These are phyloP conservation scores for Nanorana parkeri DNA, from an alignment of 2,113 vertebrate genomes.

Conservation along the genomic window DNA sequence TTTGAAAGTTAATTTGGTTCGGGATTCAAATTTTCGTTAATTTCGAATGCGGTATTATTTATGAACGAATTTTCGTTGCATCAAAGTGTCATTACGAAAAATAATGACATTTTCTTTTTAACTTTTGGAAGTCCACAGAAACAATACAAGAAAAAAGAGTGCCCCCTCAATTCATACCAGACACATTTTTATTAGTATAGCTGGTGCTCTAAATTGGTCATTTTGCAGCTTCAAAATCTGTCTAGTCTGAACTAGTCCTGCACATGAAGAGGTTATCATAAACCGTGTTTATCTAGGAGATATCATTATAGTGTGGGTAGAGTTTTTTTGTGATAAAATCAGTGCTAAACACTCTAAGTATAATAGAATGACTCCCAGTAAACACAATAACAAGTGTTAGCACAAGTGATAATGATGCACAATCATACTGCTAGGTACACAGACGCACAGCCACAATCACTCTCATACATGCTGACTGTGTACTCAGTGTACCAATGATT, in stretches of 20 bases:
- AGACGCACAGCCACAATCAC: neutral
- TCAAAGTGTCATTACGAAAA: no score
- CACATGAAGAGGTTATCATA: constrained; percentile 16
- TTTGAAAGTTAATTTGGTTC: no score
- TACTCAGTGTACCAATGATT: neutral
- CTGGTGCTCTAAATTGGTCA: neutral
- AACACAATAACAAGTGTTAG: constrained; percentile 19
- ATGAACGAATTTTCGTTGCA: no score
- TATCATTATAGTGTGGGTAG: neutral
- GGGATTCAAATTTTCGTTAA: no score
- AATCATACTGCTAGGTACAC: constrained; percentile 12
- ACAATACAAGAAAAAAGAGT: no score
- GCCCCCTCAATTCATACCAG: no score
- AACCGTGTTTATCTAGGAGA: neutral
- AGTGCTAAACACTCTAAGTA: constrained; percentile 25
- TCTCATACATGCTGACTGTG: constrained; percentile 5
- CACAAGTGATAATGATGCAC: constrained; percentile 21
- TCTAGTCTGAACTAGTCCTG: constrained; percentile 20
- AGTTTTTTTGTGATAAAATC: constrained; percentile 19
- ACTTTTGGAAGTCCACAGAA: no score
- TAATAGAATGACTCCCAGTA: constrained; percentile 30
- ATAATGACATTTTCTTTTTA: no score
- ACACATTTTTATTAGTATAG: neutral
- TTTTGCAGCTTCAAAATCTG: neutral
- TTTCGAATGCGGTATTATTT: no score